Base-by-base conservation (phyloP, 2,888 invertebrate genomes). In the Ferdinandea cuprea region DNA sequence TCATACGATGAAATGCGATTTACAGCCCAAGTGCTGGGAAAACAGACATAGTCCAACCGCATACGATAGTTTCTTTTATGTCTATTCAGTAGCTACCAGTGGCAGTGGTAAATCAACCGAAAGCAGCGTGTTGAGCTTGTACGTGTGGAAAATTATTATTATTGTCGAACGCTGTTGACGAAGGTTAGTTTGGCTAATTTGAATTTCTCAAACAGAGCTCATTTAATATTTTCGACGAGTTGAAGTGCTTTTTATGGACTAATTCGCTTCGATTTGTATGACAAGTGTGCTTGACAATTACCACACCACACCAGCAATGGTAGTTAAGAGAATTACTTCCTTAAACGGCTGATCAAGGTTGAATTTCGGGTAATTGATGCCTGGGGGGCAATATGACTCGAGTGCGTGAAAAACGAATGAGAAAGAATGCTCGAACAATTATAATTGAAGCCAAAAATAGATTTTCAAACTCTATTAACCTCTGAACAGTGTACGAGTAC, bases 141-240 rank as follows among this genome's bases (percentile, higher is more conserved):
- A 63, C 79, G 61, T 74, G 68, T 21, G 48, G 48, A 68, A 63
- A 80, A 69, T 80, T 15, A 37, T 63, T 40, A 61, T 32, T 35
- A 37, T 63, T 73, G 50, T 56, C 25, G 9, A 58, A 8, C 17
- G 25, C n/a, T 35, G 28, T 13, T 19, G 11, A 15, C 42, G 68
- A 80, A 80, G 80, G 68, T 80, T 61, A 58, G 48, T 56, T 74
- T 56, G 42, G 50, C 42, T 80, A 63, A 80, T 80, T 80, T 74
- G 32, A 69, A 69, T 74, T 69, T 61, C 30, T 56, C 63, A 54
- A 42, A 21, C 52, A 28, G n/a, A 44, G 52, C 30, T 17, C 35
- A 19, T 25, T 65, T 61, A 19, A 58, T 59, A 52, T 40, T 63
- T 40, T 32, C 63, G 46, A 48, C 56, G 40, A 21, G 44, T 46